phyloP scores from a whole-genome alignment of 2,888 invertebrate species.

The Globia sparganii region DNA sequence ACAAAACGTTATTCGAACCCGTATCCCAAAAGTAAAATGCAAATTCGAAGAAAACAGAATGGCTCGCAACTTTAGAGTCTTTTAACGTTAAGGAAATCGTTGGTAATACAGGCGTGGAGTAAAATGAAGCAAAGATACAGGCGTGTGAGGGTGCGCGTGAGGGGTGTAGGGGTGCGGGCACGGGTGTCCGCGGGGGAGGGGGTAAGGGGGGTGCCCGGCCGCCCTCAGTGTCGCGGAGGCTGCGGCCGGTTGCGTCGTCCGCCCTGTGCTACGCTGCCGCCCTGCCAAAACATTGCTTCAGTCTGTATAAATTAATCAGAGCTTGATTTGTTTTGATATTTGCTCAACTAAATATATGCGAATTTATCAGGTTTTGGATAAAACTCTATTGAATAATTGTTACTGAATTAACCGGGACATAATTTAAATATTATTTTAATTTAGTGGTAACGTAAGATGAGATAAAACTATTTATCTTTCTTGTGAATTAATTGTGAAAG shows the following conservation, averaged over 20 bases:
- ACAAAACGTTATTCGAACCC: slow-evolving; percentile 17
- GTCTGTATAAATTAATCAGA: slow-evolving; percentile 67
- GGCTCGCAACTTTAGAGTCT: slow-evolving; percentile 68
- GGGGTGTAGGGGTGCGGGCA: slow-evolving; percentile 67
- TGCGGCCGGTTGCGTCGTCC: slow-evolving; percentile 85
- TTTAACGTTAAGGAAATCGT: slow-evolving; percentile 81
- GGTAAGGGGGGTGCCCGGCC: slow-evolving; percentile 58
- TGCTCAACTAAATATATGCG: slow-evolving; percentile 50
- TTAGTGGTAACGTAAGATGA: slow-evolving; percentile 71
- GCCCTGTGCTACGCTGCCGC: slow-evolving; percentile 77
- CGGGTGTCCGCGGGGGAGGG: slow-evolving; percentile 62
- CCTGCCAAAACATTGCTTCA: slow-evolving; percentile 79
- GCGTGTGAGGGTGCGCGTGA: slow-evolving; percentile 75
- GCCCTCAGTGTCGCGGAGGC: slow-evolving; percentile 89
- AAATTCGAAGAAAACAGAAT: slow-evolving; percentile 67
- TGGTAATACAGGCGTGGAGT: slow-evolving; percentile 81
- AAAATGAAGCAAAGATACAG: slow-evolving; percentile 86
- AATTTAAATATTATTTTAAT: slow-evolving; percentile 67
- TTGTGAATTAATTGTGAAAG: slow-evolving; percentile 65
- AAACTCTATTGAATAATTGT: slow-evolving; percentile 26
- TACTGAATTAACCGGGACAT: slow-evolving; percentile 30
- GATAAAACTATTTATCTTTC: slow-evolving; percentile 72
- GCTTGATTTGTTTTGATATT: slow-evolving; percentile 59
- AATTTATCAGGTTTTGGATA: slow-evolving; percentile 38
- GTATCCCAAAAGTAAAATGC: slow-evolving; percentile 57